Evolutionary conservation across 2,797 vertebrate species (phyloP).

Genomic region (Pogoniulus pusillus): DNA sequence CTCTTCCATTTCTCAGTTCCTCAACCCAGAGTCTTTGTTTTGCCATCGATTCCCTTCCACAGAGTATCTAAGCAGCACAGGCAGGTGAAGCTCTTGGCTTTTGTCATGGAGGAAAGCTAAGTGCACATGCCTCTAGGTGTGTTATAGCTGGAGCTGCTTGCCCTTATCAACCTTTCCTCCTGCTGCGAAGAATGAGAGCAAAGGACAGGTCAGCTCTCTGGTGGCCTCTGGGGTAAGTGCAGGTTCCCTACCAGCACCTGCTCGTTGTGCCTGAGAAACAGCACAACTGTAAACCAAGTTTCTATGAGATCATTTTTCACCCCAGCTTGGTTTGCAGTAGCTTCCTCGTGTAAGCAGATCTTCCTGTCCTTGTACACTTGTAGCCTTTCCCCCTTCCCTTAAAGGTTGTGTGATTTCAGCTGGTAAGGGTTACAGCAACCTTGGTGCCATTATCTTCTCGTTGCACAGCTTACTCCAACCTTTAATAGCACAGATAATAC

Average conservation of each 20-base stretch:
- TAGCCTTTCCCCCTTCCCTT: neutral
- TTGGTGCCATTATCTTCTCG: neutral
- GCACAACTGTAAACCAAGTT: neutral
- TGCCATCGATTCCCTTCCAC: rapidly evolving
- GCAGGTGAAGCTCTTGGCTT: neutral
- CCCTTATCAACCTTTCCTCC: neutral
- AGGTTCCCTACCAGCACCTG: neutral
- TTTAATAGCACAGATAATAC: neutral
- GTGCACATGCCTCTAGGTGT: too few relatives aligned
- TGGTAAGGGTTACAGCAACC: neutral
- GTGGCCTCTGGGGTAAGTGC: neutral
- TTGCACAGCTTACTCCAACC: neutral
- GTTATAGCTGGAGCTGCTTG: neutral
- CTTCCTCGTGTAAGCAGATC: neutral
- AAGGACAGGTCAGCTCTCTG: neutral
- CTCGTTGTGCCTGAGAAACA: neutral
- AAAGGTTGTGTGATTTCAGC: neutral
- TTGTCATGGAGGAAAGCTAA: neutral
- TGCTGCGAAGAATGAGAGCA: neutral
- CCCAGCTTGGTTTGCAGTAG: neutral
- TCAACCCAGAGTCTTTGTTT: neutral
- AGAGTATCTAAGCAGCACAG: neutral
- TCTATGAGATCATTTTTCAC: neutral
- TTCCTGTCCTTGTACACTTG: neutral
- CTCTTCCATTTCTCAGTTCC: neutral